Percentiles rank a stretch among this genome's conserved stretches.
These are phyloP conservation scores for Ambastaia sidthimunki DNA, from an alignment of 2,797 vertebrate species.

Conservation along the genomic window DNA sequence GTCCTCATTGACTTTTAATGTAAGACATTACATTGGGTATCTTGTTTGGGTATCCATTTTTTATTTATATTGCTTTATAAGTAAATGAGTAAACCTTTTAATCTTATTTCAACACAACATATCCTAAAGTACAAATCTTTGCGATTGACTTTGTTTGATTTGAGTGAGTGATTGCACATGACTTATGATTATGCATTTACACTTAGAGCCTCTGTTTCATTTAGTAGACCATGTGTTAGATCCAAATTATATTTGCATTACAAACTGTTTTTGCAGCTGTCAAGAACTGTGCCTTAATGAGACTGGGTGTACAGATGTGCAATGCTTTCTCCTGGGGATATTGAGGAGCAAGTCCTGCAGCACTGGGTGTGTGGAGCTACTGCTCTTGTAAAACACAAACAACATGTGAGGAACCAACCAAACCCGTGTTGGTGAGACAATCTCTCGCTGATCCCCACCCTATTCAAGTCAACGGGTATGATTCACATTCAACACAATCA, in stretches of 20 bases:
- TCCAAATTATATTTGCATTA: constrained; percentile 20
- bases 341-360: constrained; percentile 25
- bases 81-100: background rate
- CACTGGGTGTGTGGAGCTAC: constrained; percentile 41
- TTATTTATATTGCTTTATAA: too few relatives aligned
- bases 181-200: background rate
- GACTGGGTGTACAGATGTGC: constrained; percentile 24
- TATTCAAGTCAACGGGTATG: constrained; percentile 27
- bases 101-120: background rate
- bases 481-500: background rate
- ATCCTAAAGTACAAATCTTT: background rate
- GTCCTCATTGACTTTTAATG: too few relatives aligned
- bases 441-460: constrained; percentile 33
- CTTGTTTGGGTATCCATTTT: too few relatives aligned
- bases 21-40: too few relatives aligned
- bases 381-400: constrained; percentile 30
- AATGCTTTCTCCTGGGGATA: constrained; percentile 18
- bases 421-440: constrained; percentile 40
- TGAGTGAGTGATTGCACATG: constrained; percentile 19
- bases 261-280: constrained; percentile 48
- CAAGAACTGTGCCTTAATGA: constrained; percentile 21
- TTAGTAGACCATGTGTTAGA: background rate
- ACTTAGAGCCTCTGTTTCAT: background rate
- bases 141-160: background rate
- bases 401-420: constrained; percentile 30